Conservation (phyloP, 2,888 invertebrate species). For the Matsumyia berberina region DNA sequence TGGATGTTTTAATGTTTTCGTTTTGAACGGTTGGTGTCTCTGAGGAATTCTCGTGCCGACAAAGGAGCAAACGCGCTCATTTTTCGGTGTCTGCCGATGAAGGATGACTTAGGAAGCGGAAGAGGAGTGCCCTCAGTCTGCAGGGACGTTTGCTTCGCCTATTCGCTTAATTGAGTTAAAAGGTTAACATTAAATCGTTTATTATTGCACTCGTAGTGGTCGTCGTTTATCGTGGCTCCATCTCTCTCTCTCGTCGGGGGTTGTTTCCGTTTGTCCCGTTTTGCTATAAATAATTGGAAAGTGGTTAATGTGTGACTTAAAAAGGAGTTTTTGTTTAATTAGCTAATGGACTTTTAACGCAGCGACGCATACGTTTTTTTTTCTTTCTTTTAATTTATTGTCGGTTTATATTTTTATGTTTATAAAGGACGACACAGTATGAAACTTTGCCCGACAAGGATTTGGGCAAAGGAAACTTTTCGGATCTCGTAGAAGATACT, state of each 20-base stretch:
- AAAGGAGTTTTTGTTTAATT: conserved; percentile 50
- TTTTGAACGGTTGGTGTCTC: neutral
- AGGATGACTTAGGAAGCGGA: conserved; percentile 36
- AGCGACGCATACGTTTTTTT: conserved; percentile 2
- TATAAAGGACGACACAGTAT: neutral
- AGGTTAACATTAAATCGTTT: conserved; percentile 45
- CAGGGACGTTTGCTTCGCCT: conserved; percentile 21
- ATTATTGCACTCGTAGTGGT: conserved; percentile 21
- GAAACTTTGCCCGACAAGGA: neutral
- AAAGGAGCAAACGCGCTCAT: neutral
- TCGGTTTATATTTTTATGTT: neutral
- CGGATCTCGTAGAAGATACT: neutral
- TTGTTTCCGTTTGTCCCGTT: conserved; percentile 2
- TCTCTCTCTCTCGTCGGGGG: neutral
- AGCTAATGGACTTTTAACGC: conserved; percentile 48
- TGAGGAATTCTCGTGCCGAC: neutral
- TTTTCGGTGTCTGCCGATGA: conserved; percentile 25
- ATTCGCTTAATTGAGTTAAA: conserved; percentile 59
- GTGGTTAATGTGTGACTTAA: conserved; percentile 34
- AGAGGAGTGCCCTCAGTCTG: conserved; percentile 33
- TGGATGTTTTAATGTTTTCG: conserved; percentile 20
- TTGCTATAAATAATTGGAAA: conserved; percentile 50
- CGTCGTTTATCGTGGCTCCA: neutral
- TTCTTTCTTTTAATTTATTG: conserved; percentile 7
- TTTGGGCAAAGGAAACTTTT: neutral